These are phyloP conservation scores for Pherbina coryleti DNA, from an alignment of 2,888 invertebrate genomes.

Conservation along the genomic window DNA sequence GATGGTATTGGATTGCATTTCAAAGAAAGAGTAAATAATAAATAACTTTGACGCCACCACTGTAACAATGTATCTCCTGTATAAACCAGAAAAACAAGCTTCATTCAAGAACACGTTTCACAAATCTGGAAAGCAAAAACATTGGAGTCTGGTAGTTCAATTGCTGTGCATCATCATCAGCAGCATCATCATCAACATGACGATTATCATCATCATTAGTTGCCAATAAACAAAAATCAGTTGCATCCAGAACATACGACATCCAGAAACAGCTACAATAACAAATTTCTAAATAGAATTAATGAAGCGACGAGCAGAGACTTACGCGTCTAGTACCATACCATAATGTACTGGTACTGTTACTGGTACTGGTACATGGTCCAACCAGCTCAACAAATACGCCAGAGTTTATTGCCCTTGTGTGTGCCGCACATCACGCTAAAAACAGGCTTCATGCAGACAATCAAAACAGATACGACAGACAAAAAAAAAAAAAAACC, in stretches of 20 bases:
- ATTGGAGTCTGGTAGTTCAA: background rate
- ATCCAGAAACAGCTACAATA: constrained; percentile 5
- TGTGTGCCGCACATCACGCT: constrained; percentile 26
- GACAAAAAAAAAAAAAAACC: constrained; percentile 29
- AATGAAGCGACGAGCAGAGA: constrained; percentile 3
- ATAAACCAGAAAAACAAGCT: background rate
- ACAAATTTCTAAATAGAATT: constrained; percentile 5
- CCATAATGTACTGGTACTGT: background rate
- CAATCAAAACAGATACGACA: background rate
- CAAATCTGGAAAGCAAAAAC: background rate
- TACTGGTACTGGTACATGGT: background rate
- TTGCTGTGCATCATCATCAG: background rate
- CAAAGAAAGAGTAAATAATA: background rate
- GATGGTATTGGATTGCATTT: background rate
- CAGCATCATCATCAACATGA: background rate
- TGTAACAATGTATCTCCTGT: background rate
- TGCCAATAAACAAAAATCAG: constrained; percentile 3
- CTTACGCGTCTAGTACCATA: background rate
- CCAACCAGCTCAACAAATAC: constrained; percentile 25
- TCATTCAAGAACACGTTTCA: background rate
- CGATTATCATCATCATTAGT: background rate
- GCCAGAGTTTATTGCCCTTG: constrained; percentile 62
- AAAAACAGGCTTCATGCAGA: constrained; percentile 24
- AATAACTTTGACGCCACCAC: background rate
- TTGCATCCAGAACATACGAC: background rate